phyloP scores from a whole-genome alignment of 2,888 invertebrate species.

The Chelonus formosanus region DNA sequence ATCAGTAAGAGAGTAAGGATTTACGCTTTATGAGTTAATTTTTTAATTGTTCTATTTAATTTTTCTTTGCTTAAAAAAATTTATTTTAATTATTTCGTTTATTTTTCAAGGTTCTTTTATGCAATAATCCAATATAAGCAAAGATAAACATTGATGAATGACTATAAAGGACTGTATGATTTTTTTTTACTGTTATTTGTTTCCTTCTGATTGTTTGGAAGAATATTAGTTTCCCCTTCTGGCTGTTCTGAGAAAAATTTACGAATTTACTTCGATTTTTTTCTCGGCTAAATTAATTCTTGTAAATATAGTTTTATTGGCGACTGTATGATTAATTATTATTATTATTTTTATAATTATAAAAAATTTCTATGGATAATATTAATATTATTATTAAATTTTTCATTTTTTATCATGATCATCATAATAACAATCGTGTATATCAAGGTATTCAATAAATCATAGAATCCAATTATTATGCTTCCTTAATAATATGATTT shows the following conservation, averaged over 20 bases:
- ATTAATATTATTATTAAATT: constrained; percentile 27
- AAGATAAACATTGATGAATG: no score
- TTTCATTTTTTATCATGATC: constrained; percentile 37
- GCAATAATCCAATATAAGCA: no score
- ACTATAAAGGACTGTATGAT: no score
- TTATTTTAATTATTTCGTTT: constrained; percentile 4
- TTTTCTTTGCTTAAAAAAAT: constrained; percentile 2
- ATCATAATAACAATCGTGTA: constrained; percentile 44
- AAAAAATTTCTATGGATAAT: constrained; percentile 52
- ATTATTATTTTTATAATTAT: constrained; percentile 32
- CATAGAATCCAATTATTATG: neutral
- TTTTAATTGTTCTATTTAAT: neutral
- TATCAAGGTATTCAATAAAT: constrained; percentile 58
- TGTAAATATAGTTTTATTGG: constrained; percentile 46
- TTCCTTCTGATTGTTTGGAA: neutral
- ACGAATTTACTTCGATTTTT: constrained; percentile 20
- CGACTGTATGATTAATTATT: constrained; percentile 29
- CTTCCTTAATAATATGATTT: neutral
- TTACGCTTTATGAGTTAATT: constrained; percentile 17
- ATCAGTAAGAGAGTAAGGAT: constrained; percentile 22
- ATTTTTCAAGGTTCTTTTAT: no score
- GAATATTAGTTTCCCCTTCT: constrained; percentile 65
- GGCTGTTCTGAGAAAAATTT: constrained; percentile 49
- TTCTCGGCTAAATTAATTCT: constrained; percentile 35
- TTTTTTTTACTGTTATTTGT: no score